Evolutionary conservation across 2,888 invertebrate genomes (phyloP), one percentile per base, ranked within the genome.

Genomic region (Sinodicranocentrus sp.): DNA sequence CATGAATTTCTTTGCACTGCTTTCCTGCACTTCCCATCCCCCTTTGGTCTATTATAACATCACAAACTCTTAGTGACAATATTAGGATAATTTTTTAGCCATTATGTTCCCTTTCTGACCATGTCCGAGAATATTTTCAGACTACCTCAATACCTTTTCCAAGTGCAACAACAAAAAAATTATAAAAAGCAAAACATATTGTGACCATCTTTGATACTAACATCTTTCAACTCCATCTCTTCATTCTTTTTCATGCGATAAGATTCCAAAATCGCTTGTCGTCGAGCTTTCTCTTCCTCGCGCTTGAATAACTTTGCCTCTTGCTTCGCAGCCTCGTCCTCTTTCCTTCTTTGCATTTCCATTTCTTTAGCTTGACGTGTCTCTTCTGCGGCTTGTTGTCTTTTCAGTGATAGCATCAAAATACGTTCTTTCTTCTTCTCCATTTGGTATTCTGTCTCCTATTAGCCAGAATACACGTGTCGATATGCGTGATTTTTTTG

Each of bases 401-500:
- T 93, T 91, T 97, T 97, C 89, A 97, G 92, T 13, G 98, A 97
- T 89, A 96, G 92, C 91, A 97, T 91, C 94, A 98, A 95, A 84
- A 98, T 96, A 89, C 94, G 94, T 90, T 98, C 97, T 90, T 97
- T 98, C 90, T 95, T 97, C 85, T 94, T 94, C 91, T 97, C 96
- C 95, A 97, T 96, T 91, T 97, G 97, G 89, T 97, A 95, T 76
- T 96, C 93, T 6, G 94, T 94, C 89, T 94, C 94, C 96, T 97
- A 90, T 77, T 73, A 73, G 73, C 39, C 65, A 73, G 44, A 68
- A 77, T 48, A 78, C 39, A 52, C 65, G 61, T 65, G 67, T 72
- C 72, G 15, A 80, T 73, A 57, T 43, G 54, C 67, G 73, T 73
- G 67, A 28, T 39, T 54, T 25, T 26, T 21, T 21, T 15, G 2